Base-by-base conservation (phyloP, 2,888 invertebrate genomes). In the Drosophila kambysellisi region DNA sequence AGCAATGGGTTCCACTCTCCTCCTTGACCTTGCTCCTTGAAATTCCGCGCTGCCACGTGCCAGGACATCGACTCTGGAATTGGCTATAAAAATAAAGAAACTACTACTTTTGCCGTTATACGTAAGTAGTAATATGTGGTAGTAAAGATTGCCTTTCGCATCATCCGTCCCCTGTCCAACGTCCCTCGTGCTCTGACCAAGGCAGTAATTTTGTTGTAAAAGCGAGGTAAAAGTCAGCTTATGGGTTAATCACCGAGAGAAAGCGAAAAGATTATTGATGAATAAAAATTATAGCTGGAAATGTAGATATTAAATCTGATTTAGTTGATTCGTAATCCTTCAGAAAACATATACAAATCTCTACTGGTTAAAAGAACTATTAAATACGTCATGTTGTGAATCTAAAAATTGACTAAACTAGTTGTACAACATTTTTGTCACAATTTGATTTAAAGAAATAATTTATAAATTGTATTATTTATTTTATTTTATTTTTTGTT, bases 41-140 rank as follows among this genome's bases (percentile, higher is more conserved):
- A 72, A 79, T 82, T 82, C 59, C 76, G 88, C 81, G 75, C 43
- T 77, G 82, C 81, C 85, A 88, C 90, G 81, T 84, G 89, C 77
- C 88, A 59, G 57, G 25, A 50, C 60, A 57, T 39, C 52, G 51
- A 35, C 51, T 58, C 58, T 48, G 39, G 52, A 61, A 66, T 32
- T 56, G 71, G 60, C 59, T 41, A 72, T 87, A 80, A 74, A 75
- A 76, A 57, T 65, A 77, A 71, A 65, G 39, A 39, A 52, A 63
- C 57, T 63, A 32, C 57, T 39, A 46, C 65, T 72, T 62, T 43
- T 51, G 52, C 57, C 43, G 50, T 53, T 5, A n/a, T n/a, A 51
- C 39, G 50, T 35, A 50, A 41, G 53, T 71, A 58, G 54, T 46
- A 48, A 53, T 71, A 63, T 72, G 46, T 41, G 64, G 73, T 46